phyloP scores from a whole-genome alignment of 53 echinoderm and acorn worm species.

The Henricia sp. region DNA sequence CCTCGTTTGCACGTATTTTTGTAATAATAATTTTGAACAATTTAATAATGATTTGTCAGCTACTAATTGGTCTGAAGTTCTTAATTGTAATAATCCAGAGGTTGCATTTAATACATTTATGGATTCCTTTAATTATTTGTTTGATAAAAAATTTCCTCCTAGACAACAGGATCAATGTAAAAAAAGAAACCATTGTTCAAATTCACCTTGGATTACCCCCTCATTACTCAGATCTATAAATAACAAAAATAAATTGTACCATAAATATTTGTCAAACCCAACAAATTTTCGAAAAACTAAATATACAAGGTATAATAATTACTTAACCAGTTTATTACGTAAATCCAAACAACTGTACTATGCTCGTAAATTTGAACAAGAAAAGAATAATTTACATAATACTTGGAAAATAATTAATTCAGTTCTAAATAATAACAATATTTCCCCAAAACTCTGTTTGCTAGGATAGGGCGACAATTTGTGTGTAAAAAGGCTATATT shows the following conservation, averaged over 20 bases:
- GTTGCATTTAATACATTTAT: background rate
- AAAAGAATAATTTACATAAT: constrained; percentile 8
- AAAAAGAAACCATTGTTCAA: background rate
- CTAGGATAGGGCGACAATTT: no score
- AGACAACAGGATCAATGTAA: background rate
- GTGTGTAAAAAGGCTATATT: no score
- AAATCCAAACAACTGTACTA: background rate
- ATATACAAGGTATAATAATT: constrained; percentile 5
- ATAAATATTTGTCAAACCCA: background rate
- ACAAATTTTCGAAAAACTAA: background rate
- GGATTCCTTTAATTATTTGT: background rate
- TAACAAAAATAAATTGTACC: constrained; percentile 20
- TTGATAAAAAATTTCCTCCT: background rate
- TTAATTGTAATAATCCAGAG: background rate
- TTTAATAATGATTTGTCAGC: background rate
- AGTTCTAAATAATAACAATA: background rate
- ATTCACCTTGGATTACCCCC: constrained; percentile 2
- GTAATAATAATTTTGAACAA: background rate
- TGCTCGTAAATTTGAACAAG: background rate
- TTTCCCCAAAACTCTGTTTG: no score
- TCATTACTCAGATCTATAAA: background rate
- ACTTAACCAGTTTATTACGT: no score
- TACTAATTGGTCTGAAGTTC: background rate
- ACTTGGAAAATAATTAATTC: background rate
- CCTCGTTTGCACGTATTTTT: background rate